These are phyloP conservation scores for Artibeus lituratus DNA, from an alignment of 2,797 vertebrate species.

Conservation along the genomic window DNA sequence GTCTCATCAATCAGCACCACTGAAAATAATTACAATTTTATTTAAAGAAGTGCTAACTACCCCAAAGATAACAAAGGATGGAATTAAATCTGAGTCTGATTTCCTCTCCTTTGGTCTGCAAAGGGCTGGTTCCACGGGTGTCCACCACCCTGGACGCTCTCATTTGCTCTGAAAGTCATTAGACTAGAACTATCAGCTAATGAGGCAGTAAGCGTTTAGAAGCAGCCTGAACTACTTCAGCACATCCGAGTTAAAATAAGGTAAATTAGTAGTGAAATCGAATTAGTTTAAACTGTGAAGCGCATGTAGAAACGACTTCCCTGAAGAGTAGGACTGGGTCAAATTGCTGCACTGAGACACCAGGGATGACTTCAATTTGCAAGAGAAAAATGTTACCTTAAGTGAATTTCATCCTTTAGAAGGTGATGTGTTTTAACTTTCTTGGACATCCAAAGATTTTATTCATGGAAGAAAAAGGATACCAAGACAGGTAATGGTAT, in stretches of 20 bases:
- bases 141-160: constrained; percentile 46
- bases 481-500: neutral
- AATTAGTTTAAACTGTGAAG: constrained; percentile 70
- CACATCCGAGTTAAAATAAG: constrained; percentile 69
- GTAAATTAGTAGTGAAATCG: constrained; percentile 76
- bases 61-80: constrained; percentile 66
- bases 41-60: constrained; percentile 65
- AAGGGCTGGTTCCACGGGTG: constrained; percentile 30
- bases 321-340: constrained; percentile 62
- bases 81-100: constrained; percentile 55
- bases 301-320: constrained; percentile 65
- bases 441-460: neutral
- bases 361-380: constrained; percentile 59
- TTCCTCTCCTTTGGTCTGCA: constrained; percentile 48
- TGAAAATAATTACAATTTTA: constrained; percentile 63
- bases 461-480: constrained; percentile 2
- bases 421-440: constrained; percentile 17
- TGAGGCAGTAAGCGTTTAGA: constrained; percentile 66
- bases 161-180: constrained; percentile 63
- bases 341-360: constrained; percentile 61
- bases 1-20: constrained; percentile 40
- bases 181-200: constrained; percentile 61
- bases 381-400: constrained; percentile 59
- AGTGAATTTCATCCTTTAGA: constrained; percentile 59
- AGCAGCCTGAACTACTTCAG: constrained; percentile 73